These are phyloP conservation scores for Cynopterus sphinx DNA, from an alignment of 2,797 vertebrate genomes.

Conservation along the genomic window DNA sequence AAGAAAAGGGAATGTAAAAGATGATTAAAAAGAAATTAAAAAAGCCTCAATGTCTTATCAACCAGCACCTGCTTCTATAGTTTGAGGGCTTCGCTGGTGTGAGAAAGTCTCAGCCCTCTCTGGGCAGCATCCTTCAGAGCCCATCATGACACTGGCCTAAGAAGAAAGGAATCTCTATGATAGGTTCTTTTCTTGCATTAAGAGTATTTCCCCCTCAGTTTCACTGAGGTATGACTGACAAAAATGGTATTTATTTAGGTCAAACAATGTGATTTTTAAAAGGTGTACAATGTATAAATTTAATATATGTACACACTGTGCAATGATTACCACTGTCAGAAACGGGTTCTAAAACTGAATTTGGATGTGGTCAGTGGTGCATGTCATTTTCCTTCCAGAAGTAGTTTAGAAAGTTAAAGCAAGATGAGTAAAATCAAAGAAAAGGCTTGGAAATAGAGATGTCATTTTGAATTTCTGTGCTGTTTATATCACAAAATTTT, in stretches of 20 bases:
- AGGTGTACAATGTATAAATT: background rate
- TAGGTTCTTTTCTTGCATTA: background rate
- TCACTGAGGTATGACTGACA: background rate
- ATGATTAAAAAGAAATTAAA: background rate
- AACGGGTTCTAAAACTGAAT: background rate
- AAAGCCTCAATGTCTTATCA: background rate
- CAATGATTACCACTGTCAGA: background rate
- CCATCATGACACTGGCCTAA: background rate
- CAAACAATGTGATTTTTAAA: background rate
- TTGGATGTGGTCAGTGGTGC: background rate
- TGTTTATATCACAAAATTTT: background rate
- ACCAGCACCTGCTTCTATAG: background rate
- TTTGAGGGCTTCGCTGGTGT: background rate
- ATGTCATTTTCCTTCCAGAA: background rate
- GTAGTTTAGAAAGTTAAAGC: conserved; percentile 34
- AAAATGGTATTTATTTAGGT: background rate
- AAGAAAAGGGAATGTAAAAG: background rate
- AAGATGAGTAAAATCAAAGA: conserved; percentile 16
- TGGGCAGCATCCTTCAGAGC: background rate
- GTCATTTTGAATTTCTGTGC: background rate
- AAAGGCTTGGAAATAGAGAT: conserved; percentile 29
- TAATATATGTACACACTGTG: background rate
- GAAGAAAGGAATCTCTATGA: background rate
- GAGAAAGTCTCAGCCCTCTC: background rate
- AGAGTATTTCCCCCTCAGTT: background rate